Conservation (phyloP, 2,888 invertebrate species). For the Heterodera filipjevi region DNA sequence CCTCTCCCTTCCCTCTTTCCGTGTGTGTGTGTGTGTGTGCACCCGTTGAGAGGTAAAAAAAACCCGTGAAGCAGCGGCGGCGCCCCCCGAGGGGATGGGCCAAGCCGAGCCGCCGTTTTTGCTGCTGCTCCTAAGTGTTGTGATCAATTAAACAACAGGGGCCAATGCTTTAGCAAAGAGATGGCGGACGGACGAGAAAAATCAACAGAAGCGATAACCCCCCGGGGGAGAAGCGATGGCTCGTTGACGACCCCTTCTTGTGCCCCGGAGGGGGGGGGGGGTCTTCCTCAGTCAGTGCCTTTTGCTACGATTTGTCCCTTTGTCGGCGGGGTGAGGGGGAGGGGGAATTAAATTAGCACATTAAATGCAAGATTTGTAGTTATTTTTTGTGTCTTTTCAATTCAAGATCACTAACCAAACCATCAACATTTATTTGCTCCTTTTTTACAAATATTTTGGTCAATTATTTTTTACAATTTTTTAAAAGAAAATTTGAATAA, state of each 20-base stretch:
- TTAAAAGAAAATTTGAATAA: too few relatives aligned
- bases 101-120: neutral
- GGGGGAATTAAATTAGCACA: neutral
- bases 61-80: neutral
- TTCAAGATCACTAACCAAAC: too few relatives aligned
- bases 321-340: neutral
- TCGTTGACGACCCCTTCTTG: too few relatives aligned
- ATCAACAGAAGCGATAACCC: neutral
- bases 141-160: constrained; percentile 2
- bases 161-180: neutral
- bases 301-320: neutral
- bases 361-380: constrained; percentile 1
- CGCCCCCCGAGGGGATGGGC: too few relatives aligned
- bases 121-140: neutral
- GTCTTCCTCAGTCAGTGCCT: neutral
- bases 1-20: neutral
- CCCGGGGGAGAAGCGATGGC: too few relatives aligned
- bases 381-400: neutral
- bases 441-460: too few relatives aligned
- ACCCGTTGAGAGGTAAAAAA: neutral
- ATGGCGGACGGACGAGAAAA: neutral
- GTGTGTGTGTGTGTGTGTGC: too few relatives aligned
- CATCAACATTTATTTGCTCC: too few relatives aligned
- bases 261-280: too few relatives aligned
- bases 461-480: too few relatives aligned